Conservation (phyloP, 2,888 invertebrate genomes). For the Torymus aiolomorphi region DNA sequence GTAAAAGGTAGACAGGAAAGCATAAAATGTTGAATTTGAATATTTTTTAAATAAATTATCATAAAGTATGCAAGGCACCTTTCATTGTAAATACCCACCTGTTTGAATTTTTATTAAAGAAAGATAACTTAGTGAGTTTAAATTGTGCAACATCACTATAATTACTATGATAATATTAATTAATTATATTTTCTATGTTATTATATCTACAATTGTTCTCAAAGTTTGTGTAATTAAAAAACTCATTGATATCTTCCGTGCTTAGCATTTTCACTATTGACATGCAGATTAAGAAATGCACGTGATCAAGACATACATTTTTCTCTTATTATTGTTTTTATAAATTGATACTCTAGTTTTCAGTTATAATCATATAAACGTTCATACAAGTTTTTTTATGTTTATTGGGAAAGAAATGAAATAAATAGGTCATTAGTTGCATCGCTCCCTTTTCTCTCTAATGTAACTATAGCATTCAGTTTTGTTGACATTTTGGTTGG, state of each 20-base stretch:
- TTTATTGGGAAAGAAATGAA: conserved; percentile 34
- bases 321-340: conserved; percentile 65
- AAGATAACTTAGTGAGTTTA: conserved; percentile 63
- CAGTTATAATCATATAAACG: conserved; percentile 67
- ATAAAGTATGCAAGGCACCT: conserved; percentile 70
- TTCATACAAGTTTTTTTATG: conserved; percentile 33
- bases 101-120: conserved; percentile 72
- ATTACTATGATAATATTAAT: conserved; percentile 55
- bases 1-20: conserved; percentile 25
- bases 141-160: conserved; percentile 67
- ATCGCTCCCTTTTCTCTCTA: conserved; percentile 62
- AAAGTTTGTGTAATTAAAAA: conserved; percentile 40
- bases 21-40: conserved; percentile 73
- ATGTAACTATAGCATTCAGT: conserved; percentile 48
- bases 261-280: conserved; percentile 48
- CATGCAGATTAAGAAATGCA: conserved; percentile 32
- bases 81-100: conserved; percentile 71
- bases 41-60: conserved; percentile 75
- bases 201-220: conserved; percentile 37
- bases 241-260: conserved; percentile 48
- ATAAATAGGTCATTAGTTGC: conserved; percentile 58
- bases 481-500: conserved; percentile 43
- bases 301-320: conserved; percentile 28
- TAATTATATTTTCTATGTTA: conserved; percentile 46
- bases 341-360: conserved; percentile 71